Conservation (phyloP, 2,797 vertebrate species). For the Megaceryle alcyon region DNA sequence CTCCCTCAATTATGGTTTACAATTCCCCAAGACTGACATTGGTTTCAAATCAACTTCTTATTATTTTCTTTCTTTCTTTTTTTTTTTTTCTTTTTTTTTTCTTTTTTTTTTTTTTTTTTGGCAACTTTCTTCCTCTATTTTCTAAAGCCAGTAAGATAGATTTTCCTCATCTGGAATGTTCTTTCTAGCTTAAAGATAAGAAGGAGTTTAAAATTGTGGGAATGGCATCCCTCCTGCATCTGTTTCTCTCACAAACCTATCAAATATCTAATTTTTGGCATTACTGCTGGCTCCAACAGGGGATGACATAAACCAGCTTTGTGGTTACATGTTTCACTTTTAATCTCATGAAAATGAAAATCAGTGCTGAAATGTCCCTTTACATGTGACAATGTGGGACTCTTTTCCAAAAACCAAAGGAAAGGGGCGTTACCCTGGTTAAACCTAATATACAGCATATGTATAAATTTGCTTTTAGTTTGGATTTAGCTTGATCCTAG, state of each 20-base stretch:
- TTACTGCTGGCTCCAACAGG: constrained; percentile 82
- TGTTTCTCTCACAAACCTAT: constrained; percentile 91
- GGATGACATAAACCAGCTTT: constrained; percentile 91
- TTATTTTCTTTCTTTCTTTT: not conserved
- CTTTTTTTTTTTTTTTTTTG: constrained; percentile 7
- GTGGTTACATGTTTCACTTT: constrained; percentile 88
- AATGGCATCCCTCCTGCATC: constrained; percentile 89
- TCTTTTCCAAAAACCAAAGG: constrained; percentile 77
- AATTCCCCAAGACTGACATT: constrained; percentile 76
- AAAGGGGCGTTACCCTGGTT: constrained; percentile 77
- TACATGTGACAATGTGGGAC: constrained; percentile 80
- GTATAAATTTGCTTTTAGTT: constrained; percentile 72
- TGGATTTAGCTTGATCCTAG: constrained; percentile 48
- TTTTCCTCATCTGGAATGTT: constrained; percentile 85
- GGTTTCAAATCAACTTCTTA: constrained; percentile 82
- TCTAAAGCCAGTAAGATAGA: constrained; percentile 80
- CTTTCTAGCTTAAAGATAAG: constrained; percentile 89
- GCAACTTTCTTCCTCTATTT: constrained; percentile 76
- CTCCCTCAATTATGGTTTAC: constrained; percentile 75
- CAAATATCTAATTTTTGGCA: constrained; percentile 92
- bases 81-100: not conserved
- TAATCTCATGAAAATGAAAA: constrained; percentile 86
- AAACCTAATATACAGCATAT: constrained; percentile 78
- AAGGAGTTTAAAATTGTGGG: constrained; percentile 89
- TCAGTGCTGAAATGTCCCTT: constrained; percentile 82